Evolutionary conservation across 2,113 vertebrate species (phyloP).

Genomic region (Saccopteryx bilineata): DNA sequence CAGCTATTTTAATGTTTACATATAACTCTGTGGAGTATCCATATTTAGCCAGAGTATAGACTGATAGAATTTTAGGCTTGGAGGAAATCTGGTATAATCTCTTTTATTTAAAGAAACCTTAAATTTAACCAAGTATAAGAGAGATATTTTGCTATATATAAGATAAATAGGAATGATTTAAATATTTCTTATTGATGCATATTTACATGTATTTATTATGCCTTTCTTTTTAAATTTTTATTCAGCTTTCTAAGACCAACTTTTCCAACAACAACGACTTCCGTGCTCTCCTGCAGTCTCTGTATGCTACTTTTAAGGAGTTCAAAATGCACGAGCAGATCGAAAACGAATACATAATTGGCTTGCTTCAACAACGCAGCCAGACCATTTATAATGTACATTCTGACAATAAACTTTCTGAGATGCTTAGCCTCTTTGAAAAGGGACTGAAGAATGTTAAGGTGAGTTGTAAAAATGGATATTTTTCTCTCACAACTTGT

Average conservation of each 20-base stretch:
- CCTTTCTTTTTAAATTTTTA: constrained; percentile 70
- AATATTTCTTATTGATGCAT: constrained; percentile 53
- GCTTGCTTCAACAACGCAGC: constrained; percentile 96
- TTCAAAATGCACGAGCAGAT: constrained; percentile 99
- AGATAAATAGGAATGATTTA: constrained; percentile 48
- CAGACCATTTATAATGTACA: constrained; percentile 97
- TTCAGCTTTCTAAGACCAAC: constrained; percentile 98
- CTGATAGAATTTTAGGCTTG: neutral
- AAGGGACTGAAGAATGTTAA: constrained; percentile 97
- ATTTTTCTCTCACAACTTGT: neutral
- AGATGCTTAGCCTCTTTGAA: constrained; percentile 98
- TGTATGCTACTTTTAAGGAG: constrained; percentile 98
- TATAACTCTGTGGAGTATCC: neutral
- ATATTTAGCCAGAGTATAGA: neutral
- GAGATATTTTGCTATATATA: neutral
- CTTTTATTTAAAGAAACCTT: constrained; percentile 48
- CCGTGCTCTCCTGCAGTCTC: constrained; percentile 96
- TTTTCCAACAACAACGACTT: constrained; percentile 99
- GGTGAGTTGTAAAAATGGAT: constrained; percentile 86
- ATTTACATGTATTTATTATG: constrained; percentile 63
- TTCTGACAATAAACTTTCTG: constrained; percentile 98
- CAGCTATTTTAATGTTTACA: neutral
- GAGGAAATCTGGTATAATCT: neutral
- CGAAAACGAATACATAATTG: constrained; percentile 99
- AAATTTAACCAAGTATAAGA: neutral